phyloP scores from a whole-genome alignment of 2,797 vertebrate species.

The Labeo calbasu region DNA sequence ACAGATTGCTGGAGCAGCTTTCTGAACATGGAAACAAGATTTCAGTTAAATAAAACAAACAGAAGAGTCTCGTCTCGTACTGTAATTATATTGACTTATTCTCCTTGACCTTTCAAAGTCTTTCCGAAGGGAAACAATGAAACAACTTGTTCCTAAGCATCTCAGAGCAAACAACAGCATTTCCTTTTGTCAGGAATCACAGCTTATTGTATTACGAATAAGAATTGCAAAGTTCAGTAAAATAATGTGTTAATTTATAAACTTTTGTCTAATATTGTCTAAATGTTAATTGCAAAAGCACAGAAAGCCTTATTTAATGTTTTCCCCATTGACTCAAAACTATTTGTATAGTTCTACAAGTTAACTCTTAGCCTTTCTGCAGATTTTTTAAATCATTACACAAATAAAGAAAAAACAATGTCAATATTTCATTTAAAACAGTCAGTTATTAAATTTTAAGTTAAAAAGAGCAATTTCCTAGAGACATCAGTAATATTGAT shows the following conservation, averaged over 20 bases:
- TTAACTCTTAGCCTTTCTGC: background rate
- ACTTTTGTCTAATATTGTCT: background rate
- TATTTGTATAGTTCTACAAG: no score
- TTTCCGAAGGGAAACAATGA: constrained; percentile 28
- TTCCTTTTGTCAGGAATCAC: constrained; percentile 2
- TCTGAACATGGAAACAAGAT: constrained; percentile 10
- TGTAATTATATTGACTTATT: constrained; percentile 1
- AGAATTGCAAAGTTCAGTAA: background rate
- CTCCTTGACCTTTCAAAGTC: constrained; percentile 11
- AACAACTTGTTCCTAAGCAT: background rate
- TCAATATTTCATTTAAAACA: no score
- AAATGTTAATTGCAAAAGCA: background rate
- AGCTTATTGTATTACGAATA: background rate
- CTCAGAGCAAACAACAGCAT: background rate
- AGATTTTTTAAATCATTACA: no score
- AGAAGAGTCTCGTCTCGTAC: background rate
- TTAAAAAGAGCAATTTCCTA: no score
- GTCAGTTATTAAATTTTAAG: no score
- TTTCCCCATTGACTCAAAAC: no score
- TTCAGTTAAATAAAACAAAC: background rate
- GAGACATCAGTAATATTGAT: no score
- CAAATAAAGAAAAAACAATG: no score
- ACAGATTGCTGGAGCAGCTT: constrained; percentile 6
- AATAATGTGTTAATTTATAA: background rate
- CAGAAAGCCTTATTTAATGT: no score